Base-by-base conservation (phyloP, 2,888 invertebrate species). In the Drosophila peninsularis region DNA sequence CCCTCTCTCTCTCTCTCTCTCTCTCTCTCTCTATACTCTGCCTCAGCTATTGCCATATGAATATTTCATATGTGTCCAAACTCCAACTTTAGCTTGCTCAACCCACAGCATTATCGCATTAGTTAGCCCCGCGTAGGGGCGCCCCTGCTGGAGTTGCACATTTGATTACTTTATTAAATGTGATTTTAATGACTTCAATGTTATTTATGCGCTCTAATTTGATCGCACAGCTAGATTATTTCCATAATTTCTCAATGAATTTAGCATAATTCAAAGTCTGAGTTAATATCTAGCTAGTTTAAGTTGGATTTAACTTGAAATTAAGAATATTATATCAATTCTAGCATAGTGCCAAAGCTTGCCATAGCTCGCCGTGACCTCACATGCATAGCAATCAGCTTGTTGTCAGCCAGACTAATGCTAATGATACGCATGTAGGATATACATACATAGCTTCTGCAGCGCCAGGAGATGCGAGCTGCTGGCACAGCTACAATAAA, bases 121-220 rank as follows among this genome's bases (percentile, higher is more conserved):
- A 41, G 30, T 19, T 11, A n/a, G 14, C 13, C 32, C 4, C n/a
- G 5, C 36, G 3, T 2, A 11, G 10, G 17, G 44, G 3, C 30
- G 1, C 24, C 13, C 21, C 34, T 10, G 44, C 1, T 44, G 11
- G 19, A 3, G 34, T 42, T 52, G 7, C 47, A 27, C 50, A 52
- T 47, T 64, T 63, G 64, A 63, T 65, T 54, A 55, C 65, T 73
- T 67, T 75, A 79, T 84, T 78, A 86, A 88, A 84, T 84, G 89
- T 68, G 83, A 78, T 86, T 88, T 88, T 86, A 84, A 84, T 84
- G 89, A 72, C 80, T 68, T 62, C 67, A 54, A 41, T 57, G 77
- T 53, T 66, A 66, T 69, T 71, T 65, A 56, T 69, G 62, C 53
- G 41, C 27, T 10, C 47, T n/a, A 34, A 61, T 63, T 45, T 44